A percentile compares a stretch with the other conserved stretches of the same genome.
phyloP scores from a whole-genome alignment of 2,113 vertebrate species.

The Clarias macrocephalus region DNA sequence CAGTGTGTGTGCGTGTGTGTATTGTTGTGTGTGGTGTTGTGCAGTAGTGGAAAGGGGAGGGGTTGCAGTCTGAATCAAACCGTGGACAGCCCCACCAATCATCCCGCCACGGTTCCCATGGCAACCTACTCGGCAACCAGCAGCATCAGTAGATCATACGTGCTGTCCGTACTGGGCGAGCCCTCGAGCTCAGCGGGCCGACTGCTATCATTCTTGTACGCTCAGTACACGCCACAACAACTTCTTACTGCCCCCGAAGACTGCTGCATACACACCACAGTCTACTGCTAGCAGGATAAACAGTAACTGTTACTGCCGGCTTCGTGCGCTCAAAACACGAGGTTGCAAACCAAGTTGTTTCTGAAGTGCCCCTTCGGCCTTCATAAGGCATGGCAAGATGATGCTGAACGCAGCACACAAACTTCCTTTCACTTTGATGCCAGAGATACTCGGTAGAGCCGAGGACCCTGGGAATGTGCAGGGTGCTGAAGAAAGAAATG shows the following conservation, averaged over 20 bases:
- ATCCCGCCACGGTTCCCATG: conserved; percentile 87
- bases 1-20: conserved; percentile 64
- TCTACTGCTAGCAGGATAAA: not conserved
- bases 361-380: not conserved
- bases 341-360: not conserved
- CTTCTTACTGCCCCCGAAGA: not conserved
- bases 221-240: not conserved
- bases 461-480: not conserved
- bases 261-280: not conserved
- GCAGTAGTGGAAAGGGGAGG: conserved; percentile 28
- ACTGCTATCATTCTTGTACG: conserved; percentile 46
- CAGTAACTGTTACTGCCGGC: not conserved
- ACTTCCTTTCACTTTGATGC: not conserved
- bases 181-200: conserved; percentile 74
- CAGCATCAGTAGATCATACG: conserved; percentile 89
- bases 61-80: conserved; percentile 70
- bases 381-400: not conserved
- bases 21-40: conserved; percentile 21
- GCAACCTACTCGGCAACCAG: conserved; percentile 86
- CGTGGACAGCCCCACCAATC: conserved; percentile 83
- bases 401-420: not conserved
- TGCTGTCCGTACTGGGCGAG: conserved; percentile 82
- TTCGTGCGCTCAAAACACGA: not conserved
- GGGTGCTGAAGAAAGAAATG: not conserved
- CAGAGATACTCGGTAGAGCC: not conserved